A percentile compares a stretch with the other conserved stretches of the same genome.
phyloP scores from a whole-genome alignment of 2,888 invertebrate genomes.

The Caenorhabditis zanzibari region DNA sequence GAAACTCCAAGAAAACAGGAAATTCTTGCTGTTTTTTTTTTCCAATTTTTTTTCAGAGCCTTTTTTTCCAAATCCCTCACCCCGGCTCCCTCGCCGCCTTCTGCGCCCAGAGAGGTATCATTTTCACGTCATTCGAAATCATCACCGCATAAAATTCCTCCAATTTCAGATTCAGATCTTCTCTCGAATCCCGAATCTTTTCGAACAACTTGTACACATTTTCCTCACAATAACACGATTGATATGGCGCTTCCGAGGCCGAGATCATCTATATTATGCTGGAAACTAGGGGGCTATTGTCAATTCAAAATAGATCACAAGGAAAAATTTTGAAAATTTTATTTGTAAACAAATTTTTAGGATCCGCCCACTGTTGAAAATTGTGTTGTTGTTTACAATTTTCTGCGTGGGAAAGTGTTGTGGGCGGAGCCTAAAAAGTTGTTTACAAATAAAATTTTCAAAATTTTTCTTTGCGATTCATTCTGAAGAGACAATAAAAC shows the following conservation, averaged over 20 bases:
- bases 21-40: no score
- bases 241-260: slow-evolving; percentile 37
- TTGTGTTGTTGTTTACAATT: no score
- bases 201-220: slow-evolving; percentile 68
- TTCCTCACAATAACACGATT: slow-evolving; percentile 73
- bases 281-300: neutral
- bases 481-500: no score
- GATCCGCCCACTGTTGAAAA: no score
- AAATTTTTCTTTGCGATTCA: no score
- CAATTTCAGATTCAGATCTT: neutral
- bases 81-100: slow-evolving; percentile 11
- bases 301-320: neutral
- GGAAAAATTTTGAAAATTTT: no score
- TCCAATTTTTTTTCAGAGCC: neutral
- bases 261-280: slow-evolving; percentile 17
- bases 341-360: no score
- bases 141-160: slow-evolving; percentile 60
- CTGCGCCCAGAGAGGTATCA: slow-evolving; percentile 65
- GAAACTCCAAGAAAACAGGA: neutral
- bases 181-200: neutral
- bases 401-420: no score
- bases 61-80: neutral
- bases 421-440: no score
- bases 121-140: slow-evolving; percentile 64
- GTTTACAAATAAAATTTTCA: no score